Evolutionary conservation across 2,888 invertebrate species (phyloP).

Genomic region (Teinopalpus imperialis): DNA sequence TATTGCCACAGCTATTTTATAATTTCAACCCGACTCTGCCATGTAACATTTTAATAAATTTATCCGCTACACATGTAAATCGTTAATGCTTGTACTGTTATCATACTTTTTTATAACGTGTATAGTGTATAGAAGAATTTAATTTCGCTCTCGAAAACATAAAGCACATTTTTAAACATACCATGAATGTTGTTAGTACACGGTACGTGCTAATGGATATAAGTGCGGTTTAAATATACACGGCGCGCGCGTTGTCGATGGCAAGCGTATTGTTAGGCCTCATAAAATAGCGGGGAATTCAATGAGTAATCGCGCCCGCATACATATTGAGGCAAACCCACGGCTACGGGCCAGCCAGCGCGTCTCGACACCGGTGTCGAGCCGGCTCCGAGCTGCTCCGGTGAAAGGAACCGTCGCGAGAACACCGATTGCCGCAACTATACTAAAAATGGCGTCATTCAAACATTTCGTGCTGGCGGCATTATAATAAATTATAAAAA

Average conservation of each 20-base stretch:
- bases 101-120: too few relatives aligned
- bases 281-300: conserved; percentile 28
- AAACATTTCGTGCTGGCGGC: conserved; percentile 68
- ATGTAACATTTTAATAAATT: too few relatives aligned
- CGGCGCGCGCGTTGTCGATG: conserved; percentile 22
- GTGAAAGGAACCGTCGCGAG: conserved; percentile 75
- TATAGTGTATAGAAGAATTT: neutral
- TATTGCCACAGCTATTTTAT: too few relatives aligned
- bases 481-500: conserved; percentile 55
- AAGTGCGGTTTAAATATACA: conserved; percentile 27
- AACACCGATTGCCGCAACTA: conserved; percentile 74
- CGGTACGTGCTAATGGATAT: conserved; percentile 26
- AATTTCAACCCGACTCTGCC: too few relatives aligned
- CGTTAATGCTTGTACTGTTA: neutral
- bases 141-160: conserved; percentile 14
- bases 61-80: too few relatives aligned
- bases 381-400: conserved; percentile 41
- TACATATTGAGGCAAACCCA: conserved; percentile 36
- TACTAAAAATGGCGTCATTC: conserved; percentile 78
- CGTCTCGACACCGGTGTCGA: conserved; percentile 50
- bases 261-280: conserved; percentile 27
- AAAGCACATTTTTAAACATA: conserved; percentile 13
- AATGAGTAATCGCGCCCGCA: conserved; percentile 35
- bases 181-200: conserved; percentile 1
- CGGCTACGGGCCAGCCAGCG: conserved; percentile 56